Conservation (phyloP, 2,113 vertebrate genomes). For the Pardalotus punctatus region DNA sequence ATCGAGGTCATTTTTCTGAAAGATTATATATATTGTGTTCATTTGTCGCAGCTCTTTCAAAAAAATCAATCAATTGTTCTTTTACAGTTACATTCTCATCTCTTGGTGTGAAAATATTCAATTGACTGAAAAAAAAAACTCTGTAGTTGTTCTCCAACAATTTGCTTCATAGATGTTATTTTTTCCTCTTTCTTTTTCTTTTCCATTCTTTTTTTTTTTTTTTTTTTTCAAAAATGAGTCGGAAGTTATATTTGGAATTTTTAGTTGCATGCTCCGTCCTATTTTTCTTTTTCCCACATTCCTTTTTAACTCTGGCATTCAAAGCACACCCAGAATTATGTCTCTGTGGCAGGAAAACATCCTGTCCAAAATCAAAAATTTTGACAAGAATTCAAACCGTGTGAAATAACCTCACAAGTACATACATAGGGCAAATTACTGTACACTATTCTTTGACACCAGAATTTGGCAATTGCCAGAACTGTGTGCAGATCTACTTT, state of each 20-base stretch:
- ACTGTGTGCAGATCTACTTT: background rate
- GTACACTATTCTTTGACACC: background rate
- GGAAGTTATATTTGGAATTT: background rate
- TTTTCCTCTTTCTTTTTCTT: background rate
- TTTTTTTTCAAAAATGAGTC: background rate
- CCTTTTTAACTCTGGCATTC: background rate
- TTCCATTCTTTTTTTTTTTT: no score
- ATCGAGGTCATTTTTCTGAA: background rate
- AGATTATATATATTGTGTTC: background rate
- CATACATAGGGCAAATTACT: background rate
- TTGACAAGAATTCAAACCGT: background rate
- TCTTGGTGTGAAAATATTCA: background rate
- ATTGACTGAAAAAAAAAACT: background rate
- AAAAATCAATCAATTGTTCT: background rate
- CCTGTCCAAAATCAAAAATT: background rate
- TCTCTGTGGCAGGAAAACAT: background rate
- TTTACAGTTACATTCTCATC: background rate
- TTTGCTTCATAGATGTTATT: background rate
- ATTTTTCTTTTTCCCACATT: background rate
- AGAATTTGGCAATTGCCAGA: background rate
- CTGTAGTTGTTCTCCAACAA: background rate
- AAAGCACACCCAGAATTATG: background rate
- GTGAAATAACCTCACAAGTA: background rate
- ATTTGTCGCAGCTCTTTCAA: background rate
- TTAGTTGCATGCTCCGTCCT: background rate